These are phyloP conservation scores for Lepus americanus DNA, from an alignment of 2,113 vertebrate genomes.

Conservation along the genomic window DNA sequence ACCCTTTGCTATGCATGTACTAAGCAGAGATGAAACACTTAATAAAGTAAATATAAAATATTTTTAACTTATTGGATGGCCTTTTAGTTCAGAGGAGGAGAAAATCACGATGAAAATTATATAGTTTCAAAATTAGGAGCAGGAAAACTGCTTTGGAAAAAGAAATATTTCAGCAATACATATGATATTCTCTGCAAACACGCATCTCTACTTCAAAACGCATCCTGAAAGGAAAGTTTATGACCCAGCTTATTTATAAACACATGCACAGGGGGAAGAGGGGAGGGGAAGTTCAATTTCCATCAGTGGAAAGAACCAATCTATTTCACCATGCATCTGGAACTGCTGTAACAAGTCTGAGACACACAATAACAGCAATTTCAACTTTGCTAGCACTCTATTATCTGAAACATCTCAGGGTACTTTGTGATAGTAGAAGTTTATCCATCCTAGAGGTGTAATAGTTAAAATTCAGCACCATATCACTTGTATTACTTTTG, in stretches of 20 bases:
- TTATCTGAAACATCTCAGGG: constrained; percentile 35
- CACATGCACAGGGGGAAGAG: background rate
- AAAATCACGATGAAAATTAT: constrained; percentile 65
- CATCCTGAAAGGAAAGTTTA: constrained; percentile 14
- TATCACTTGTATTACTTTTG: constrained; percentile 9
- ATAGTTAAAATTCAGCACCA: constrained; percentile 51
- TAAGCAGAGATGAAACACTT: constrained; percentile 18
- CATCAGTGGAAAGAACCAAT: constrained; percentile 59
- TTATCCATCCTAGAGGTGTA: constrained; percentile 58
- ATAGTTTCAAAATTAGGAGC: constrained; percentile 57
- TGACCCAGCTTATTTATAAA: constrained; percentile 67
- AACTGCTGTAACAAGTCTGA: constrained; percentile 59
- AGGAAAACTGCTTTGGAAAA: constrained; percentile 29
- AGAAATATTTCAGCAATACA: constrained; percentile 39
- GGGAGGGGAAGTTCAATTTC: constrained; percentile 33
- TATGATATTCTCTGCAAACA: constrained; percentile 40
- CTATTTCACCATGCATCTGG: constrained; percentile 56
- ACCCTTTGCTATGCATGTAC: constrained; percentile 3
- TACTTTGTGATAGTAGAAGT: constrained; percentile 45
- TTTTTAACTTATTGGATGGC: constrained; percentile 10
- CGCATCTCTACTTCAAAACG: constrained; percentile 55
- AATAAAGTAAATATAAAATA: constrained; percentile 52
- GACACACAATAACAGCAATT: constrained; percentile 57
- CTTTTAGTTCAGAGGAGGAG: constrained; percentile 58
- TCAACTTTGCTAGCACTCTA: constrained; percentile 55